phyloP scores from a whole-genome alignment of 2,797 vertebrate species.

The Etheostoma perlongum region DNA sequence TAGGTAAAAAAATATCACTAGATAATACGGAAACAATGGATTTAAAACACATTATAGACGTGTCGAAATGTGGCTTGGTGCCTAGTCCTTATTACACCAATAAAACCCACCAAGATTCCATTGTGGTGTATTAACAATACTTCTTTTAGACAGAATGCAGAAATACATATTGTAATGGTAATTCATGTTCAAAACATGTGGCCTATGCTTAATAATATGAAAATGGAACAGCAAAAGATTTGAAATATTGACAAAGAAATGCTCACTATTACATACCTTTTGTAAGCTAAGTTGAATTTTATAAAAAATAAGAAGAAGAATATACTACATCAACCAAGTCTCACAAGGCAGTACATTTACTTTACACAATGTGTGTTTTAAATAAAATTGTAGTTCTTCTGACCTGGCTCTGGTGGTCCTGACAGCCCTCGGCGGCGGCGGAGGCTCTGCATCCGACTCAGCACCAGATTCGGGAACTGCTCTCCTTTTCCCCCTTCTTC shows the following conservation, averaged over 20 bases:
- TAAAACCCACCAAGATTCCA: background rate
- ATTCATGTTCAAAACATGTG: background rate
- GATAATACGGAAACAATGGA: background rate
- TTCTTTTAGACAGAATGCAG: background rate
- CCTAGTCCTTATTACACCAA: background rate
- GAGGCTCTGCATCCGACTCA: slow-evolving; percentile 82
- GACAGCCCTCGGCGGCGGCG: slow-evolving; percentile 60
- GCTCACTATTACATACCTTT: background rate
- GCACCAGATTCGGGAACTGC: slow-evolving; percentile 86
- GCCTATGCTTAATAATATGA: background rate
- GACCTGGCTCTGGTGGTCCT: slow-evolving; percentile 83
- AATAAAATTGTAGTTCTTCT: slow-evolving; percentile 21
- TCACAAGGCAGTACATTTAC: background rate
- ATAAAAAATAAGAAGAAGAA: background rate
- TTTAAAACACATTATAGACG: background rate
- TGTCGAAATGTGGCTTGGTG: background rate
- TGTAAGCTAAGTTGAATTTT: background rate
- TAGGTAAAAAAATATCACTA: no score
- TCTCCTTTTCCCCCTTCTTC: slow-evolving; percentile 86
- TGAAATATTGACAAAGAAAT: background rate
- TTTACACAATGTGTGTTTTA: background rate
- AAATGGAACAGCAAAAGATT: background rate
- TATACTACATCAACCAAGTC: background rate
- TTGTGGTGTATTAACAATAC: background rate
- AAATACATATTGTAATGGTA: background rate